phyloP scores from a whole-genome alignment of 2,888 invertebrate genomes.

The Portevinia maculata region DNA sequence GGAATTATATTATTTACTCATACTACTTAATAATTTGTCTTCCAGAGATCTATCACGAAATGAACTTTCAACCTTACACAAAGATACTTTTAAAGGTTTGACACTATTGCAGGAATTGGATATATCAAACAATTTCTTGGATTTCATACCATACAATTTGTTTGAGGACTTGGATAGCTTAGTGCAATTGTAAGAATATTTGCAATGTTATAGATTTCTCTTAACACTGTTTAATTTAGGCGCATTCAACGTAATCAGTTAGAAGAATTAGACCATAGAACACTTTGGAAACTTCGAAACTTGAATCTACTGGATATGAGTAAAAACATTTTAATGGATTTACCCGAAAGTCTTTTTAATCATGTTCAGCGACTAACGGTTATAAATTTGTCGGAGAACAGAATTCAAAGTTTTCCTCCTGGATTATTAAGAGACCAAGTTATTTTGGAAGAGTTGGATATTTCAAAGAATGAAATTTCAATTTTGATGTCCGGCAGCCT shows the following conservation, averaged over 20 bases:
- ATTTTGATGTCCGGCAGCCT: constrained; percentile 84
- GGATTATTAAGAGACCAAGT: constrained; percentile 84
- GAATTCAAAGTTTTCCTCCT: constrained; percentile 83
- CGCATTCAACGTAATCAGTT: constrained; percentile 85
- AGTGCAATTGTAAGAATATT: constrained; percentile 84
- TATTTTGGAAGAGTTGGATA: constrained; percentile 86
- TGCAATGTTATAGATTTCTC: neutral
- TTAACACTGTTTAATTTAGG: constrained; percentile 79
- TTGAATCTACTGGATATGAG: constrained; percentile 86
- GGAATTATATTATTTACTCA: too few relatives aligned
- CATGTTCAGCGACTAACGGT: constrained; percentile 81
- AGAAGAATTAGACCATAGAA: constrained; percentile 83
- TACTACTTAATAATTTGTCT: too few relatives aligned
- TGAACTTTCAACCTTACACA: constrained; percentile 86
- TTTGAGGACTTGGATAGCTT: constrained; percentile 86
- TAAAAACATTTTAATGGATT: constrained; percentile 84
- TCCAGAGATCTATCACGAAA: constrained; percentile 89
- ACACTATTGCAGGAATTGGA: constrained; percentile 85
- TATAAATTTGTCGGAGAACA: constrained; percentile 81
- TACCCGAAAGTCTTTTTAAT: constrained; percentile 84
- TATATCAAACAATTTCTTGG: constrained; percentile 87
- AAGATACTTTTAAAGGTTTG: constrained; percentile 86
- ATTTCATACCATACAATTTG: constrained; percentile 85
- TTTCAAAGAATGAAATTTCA: constrained; percentile 86
- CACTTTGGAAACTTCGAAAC: constrained; percentile 84